Evolutionary conservation across 2,797 vertebrate genomes (phyloP).

Genomic region (Gephyroberyx darwinii): DNA sequence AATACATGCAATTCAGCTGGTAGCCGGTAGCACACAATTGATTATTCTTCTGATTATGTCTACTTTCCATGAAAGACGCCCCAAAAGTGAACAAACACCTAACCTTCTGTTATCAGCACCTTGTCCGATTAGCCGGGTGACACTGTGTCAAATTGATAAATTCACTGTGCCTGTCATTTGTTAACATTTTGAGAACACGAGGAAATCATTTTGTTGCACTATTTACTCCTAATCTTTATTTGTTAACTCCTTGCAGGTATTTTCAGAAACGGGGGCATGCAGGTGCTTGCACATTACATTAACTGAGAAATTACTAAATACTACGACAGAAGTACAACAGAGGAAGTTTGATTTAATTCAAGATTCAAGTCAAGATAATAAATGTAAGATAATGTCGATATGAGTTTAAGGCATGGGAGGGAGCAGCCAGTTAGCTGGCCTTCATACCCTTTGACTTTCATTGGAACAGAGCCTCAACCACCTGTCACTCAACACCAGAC

Average conservation of each 20-base stretch:
- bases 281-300: conserved; percentile 5
- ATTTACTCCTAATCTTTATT: conserved; percentile 51
- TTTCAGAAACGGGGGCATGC: conserved; percentile 15
- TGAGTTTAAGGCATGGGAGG: conserved; percentile 44
- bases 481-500: conserved; percentile 72
- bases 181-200: conserved; percentile 28
- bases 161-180: conserved; percentile 41
- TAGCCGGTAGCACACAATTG: neutral
- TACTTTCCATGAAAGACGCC: conserved; percentile 35
- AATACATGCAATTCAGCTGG: conserved; percentile 53
- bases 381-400: conserved; percentile 15
- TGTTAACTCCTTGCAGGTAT: conserved; percentile 26
- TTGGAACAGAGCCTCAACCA: conserved; percentile 45
- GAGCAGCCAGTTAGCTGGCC: conserved; percentile 15
- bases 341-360: conserved; percentile 15
- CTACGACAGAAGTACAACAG: conserved; percentile 2
- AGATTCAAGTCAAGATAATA: conserved; percentile 1
- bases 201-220: conserved; percentile 11
- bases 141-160: conserved; percentile 61
- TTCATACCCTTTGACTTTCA: conserved; percentile 43
- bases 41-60: conserved; percentile 18
- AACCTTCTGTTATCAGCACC: conserved; percentile 62
- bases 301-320: no score
- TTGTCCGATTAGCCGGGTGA: conserved; percentile 60
- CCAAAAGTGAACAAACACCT: conserved; percentile 36